Conservation (phyloP, 2,113 vertebrate species). For the Alethe castanea region DNA sequence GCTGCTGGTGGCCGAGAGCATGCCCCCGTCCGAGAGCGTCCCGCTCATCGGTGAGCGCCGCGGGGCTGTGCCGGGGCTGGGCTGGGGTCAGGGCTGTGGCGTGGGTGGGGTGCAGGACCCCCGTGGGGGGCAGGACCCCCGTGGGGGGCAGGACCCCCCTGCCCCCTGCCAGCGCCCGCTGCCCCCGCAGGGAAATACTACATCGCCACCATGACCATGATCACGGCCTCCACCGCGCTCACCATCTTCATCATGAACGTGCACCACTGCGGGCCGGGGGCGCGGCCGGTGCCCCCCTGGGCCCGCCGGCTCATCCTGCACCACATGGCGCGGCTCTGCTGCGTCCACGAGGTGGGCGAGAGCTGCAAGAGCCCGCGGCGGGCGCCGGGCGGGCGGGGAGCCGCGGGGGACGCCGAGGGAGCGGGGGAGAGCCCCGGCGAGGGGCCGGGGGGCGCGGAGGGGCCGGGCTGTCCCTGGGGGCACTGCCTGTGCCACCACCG, state of each 20-base stretch:
- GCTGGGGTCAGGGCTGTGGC: fast-evolving
- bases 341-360: constrained; percentile 80
- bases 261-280: constrained; percentile 87
- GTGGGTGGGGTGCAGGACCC: not conserved
- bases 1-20: constrained; percentile 89
- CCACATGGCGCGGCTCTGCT: constrained; percentile 82
- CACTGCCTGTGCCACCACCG: constrained; percentile 73
- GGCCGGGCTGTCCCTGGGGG: not conserved
- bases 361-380: constrained; percentile 74
- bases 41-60: constrained; percentile 85
- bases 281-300: constrained; percentile 83
- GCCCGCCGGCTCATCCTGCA: constrained; percentile 81
- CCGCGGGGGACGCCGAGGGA: fast-evolving
- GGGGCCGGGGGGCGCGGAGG: not conserved
- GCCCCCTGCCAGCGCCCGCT: fast-evolving
- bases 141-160: fast-evolving
- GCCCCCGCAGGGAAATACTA: constrained; percentile 85
- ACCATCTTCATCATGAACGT: constrained; percentile 93
- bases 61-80: not conserved
- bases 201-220: constrained; percentile 93
- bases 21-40: constrained; percentile 89
- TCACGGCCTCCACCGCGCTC: constrained; percentile 85
- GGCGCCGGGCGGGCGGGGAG: fast-evolving
- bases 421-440: not conserved
- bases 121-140: not conserved